A percentile compares a stretch with the other conserved stretches of the same genome.
Evolutionary conservation across 2,797 vertebrate genomes (phyloP).

Genomic region (Microctenopoma lineatum): DNA sequence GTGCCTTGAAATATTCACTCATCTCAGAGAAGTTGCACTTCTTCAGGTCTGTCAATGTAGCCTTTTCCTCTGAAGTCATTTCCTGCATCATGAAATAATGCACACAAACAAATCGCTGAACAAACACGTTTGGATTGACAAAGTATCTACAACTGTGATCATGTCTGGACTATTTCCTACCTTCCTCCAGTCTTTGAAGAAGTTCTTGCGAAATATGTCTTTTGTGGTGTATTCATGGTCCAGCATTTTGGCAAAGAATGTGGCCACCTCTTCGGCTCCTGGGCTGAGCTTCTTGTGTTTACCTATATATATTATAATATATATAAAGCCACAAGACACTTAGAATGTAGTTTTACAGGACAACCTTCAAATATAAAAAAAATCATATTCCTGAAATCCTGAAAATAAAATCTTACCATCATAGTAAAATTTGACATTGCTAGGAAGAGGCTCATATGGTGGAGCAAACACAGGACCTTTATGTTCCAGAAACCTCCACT

Average conservation of each 20-base stretch:
- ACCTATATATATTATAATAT: slow-evolving; percentile 76
- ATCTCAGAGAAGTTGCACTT: slow-evolving; percentile 96
- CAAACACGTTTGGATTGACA: not conserved
- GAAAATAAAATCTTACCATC: slow-evolving; percentile 86
- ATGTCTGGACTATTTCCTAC: slow-evolving; percentile 64
- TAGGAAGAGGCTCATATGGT: slow-evolving; percentile 93
- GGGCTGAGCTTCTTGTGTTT: slow-evolving; percentile 93
- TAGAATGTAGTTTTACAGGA: not conserved
- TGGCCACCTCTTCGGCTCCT: slow-evolving; percentile 96
- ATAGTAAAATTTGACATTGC: slow-evolving; percentile 94
- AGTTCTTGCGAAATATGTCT: slow-evolving; percentile 98
- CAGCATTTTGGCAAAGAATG: slow-evolving; percentile 99
- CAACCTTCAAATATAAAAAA: not conserved
- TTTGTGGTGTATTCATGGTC: slow-evolving; percentile 99
- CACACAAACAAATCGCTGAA: not conserved
- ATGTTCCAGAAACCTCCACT: slow-evolving; percentile 98
- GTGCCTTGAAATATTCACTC: slow-evolving; percentile 95
- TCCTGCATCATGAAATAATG: slow-evolving; percentile 81
- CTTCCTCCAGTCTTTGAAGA: slow-evolving; percentile 99
- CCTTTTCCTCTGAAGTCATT: slow-evolving; percentile 96
- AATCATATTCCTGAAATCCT: too few species aligned
- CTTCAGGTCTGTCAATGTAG: slow-evolving; percentile 89
- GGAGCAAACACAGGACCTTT: slow-evolving; percentile 98
- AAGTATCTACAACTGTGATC: not conserved
- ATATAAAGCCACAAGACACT: not conserved